phyloP scores from a whole-genome alignment of 1,140 invertebrate species.

The Hylaeus anthracinus region DNA sequence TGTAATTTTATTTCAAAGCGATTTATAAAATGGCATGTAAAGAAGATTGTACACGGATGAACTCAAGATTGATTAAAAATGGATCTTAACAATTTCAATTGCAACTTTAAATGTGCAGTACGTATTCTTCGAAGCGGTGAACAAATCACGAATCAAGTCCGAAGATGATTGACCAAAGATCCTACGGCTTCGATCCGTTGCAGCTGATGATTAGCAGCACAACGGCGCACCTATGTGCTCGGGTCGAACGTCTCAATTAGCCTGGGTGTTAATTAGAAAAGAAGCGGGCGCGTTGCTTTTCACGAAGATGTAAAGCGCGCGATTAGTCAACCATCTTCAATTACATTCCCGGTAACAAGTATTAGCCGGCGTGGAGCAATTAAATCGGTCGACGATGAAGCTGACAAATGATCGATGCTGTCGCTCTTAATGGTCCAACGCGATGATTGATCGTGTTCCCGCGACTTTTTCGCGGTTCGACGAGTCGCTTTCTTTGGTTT shows the following conservation, averaged over 20 bases:
- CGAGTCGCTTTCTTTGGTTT: neutral
- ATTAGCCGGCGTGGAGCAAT: slow-evolving; percentile 45
- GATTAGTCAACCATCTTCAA: slow-evolving; percentile 53
- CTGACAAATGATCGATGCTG: slow-evolving; percentile 57
- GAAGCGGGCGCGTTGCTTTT: slow-evolving; percentile 30
- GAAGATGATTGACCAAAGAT: slow-evolving; percentile 20
- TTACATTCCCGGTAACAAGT: slow-evolving; percentile 45
- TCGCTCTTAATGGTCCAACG: slow-evolving; percentile 43
- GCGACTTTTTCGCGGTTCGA: slow-evolving; percentile 62
- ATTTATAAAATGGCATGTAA: no score
- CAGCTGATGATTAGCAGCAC: slow-evolving; percentile 13
- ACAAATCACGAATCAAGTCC: neutral
- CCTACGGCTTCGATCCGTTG: neutral
- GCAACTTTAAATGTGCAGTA: no score
- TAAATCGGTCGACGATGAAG: slow-evolving; percentile 44
- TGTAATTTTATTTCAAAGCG: no score
- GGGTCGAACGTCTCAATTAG: slow-evolving; percentile 47
- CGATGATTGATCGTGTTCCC: slow-evolving; percentile 55
- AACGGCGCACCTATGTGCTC: neutral
- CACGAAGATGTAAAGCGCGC: slow-evolving; percentile 47
- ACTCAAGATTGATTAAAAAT: no score
- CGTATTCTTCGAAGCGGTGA: neutral
- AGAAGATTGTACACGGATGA: no score
- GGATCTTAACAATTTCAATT: no score
- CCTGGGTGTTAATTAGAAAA: slow-evolving; percentile 46